Conservation (phyloP, 2,888 invertebrate species). For the Criorhina ranunculi region DNA sequence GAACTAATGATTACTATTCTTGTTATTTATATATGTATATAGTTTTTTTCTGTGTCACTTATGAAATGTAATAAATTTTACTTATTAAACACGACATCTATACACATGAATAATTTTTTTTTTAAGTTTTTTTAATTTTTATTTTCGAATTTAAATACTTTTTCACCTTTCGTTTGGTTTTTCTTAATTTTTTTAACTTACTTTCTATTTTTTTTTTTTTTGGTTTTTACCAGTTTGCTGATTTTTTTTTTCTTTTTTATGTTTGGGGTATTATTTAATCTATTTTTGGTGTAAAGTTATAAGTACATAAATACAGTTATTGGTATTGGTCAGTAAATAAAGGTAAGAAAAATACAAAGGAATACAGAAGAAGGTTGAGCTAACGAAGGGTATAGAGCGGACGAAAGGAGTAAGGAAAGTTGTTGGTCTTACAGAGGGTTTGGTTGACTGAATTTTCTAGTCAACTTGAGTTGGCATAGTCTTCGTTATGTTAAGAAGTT, state of each 20-base stretch:
- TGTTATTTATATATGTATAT: not conserved
- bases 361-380: not conserved
- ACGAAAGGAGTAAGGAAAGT: not conserved
- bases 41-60: slow-evolving; percentile 38
- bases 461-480: no score
- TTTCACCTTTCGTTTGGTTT: slow-evolving; percentile 48
- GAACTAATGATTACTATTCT: slow-evolving; percentile 62
- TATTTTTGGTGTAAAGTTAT: slow-evolving; percentile 7
- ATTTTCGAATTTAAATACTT: slow-evolving; percentile 53
- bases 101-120: slow-evolving; percentile 52
- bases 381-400: no score
- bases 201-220: slow-evolving; percentile 1
- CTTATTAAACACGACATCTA: slow-evolving; percentile 68
- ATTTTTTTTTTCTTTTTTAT: not conserved
- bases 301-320: not conserved
- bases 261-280: slow-evolving; percentile 7
- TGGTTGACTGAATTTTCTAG: no score
- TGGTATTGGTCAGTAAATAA: slow-evolving; percentile 30
- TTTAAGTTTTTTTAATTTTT: slow-evolving; percentile 12
- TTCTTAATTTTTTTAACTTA: slow-evolving; percentile 16
- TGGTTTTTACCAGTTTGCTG: not conserved
- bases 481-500: no score
- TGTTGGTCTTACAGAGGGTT: not conserved
- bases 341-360: not conserved
- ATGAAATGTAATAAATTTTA: slow-evolving; percentile 57